Base-by-base conservation (phyloP, 2,797 vertebrate species). In the Sebastolobus alascanus region DNA sequence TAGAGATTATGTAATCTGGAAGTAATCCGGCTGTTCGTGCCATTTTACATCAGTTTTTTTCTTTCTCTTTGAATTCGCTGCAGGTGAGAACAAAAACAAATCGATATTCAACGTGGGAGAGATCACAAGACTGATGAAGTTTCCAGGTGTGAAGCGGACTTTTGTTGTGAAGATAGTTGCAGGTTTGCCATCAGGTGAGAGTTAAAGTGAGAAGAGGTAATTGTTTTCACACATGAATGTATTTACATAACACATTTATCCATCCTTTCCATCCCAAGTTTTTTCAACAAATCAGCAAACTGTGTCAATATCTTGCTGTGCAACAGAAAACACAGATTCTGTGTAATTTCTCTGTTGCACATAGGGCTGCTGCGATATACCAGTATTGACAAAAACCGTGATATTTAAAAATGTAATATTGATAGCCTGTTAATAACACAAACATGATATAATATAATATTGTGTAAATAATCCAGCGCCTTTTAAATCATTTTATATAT, bases 151-250 rank as follows among this genome's bases (percentile, higher is more conserved):
- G 29, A 87, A 82, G 59, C 92, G 93, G 4, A 93, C 96, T 38
- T 98, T 99, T 83, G 68, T 96, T 0, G 85, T 99, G 87, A 99
- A 99, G 93, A 94, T 97, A 16, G 72, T 96, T 4, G 94, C 96
- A 20, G 96, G 96, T 73, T 88, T 99, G 65, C 98, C 98, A 14
- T 84, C 96, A 88, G 98, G 98, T 99, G 92, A 96, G 88, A 72
- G 11, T 7, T 20, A 0, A 12, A 6, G 55, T 59, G 1, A 46
- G 37, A 16, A 40, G 8, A 60, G 20, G 18, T 20, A 18, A 10
- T 31, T 1, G 3, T 13, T 31, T 59, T 40, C 9, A 20, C 40
- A 35, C 68, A 40, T 4, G 25, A 10, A 8, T 33, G 4, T 31
- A 43, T 63, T 61, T 20, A 31, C 29, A 4, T 8, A 43, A 5